Evolutionary conservation across 2,797 vertebrate genomes (phyloP), one percentile per base, ranked within the genome.

Genomic region (Myoxocephalus aenaeus): DNA sequence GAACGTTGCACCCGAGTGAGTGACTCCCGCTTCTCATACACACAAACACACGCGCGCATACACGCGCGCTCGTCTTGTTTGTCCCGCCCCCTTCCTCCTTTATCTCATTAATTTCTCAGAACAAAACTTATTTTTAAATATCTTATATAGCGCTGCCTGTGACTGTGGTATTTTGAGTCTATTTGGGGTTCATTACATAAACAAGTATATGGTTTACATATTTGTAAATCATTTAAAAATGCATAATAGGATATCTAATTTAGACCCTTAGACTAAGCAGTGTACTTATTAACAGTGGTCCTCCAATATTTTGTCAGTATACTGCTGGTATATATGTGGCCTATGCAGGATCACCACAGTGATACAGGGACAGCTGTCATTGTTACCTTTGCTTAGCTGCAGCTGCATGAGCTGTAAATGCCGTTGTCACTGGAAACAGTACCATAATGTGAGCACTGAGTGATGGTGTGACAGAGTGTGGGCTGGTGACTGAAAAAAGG

Each of bases 31-130:
- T 7, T 46, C 44, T 63, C 18, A 13, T 8, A 1, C 27, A 14
- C 51, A 25, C 66, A 36, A 29, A 48, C 61, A 7, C n/a, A 17
- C 51, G 6, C 53, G 7, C 25, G 2, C 22, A 12, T 20, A 4
- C 12, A 13, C 53, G 15, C 53, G 2, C 53, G 7, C 25, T 2
- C 58, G 5, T 46, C 27, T 54, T 15, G 51, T 70, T 71, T 7
- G 86, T 64, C 51, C 86, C 85, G 75, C 89, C 87, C 86, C 65
- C 82, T 81, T 86, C 74, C 77, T 17, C 29, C 68, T 71, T 65
- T 20, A 22, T 36, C 11, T 83, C 38, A 2, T 27, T 73, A 7
- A 14, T 25, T 76, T 71, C 29, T 63, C n/a, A 58, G 9, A 72
- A 48, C 0, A 4, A 50, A 48, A 50, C 4, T 36, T 20, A 22